Evolutionary conservation across 2,797 vertebrate genomes (phyloP).

Genomic region (Hippocampus kuda): DNA sequence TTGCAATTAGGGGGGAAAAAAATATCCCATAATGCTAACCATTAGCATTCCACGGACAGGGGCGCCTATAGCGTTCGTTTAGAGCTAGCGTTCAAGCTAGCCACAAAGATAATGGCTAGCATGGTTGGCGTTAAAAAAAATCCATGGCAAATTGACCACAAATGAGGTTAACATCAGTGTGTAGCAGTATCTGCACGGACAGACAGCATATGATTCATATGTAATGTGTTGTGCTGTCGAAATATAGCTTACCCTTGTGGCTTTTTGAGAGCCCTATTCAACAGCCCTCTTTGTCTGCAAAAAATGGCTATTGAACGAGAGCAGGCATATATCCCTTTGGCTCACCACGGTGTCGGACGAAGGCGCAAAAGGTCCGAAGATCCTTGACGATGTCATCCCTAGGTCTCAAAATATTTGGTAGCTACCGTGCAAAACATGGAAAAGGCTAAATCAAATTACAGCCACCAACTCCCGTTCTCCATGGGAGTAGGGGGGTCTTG

Average conservation of each 20-base stretch:
- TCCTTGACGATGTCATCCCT: slow-evolving; percentile 58
- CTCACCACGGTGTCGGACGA: slow-evolving; percentile 53
- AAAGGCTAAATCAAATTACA: slow-evolving; percentile 22
- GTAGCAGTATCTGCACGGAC: neutral
- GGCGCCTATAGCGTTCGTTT: slow-evolving; percentile 7
- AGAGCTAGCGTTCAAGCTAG: slow-evolving; percentile 27
- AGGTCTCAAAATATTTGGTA: slow-evolving; percentile 18
- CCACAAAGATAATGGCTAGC: slow-evolving; percentile 35
- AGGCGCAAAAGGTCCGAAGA: slow-evolving; percentile 37
- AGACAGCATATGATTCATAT: neutral
- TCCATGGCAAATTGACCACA: slow-evolving; percentile 20
- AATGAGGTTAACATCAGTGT: slow-evolving; percentile 3
- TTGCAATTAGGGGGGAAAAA: slow-evolving; percentile 7
- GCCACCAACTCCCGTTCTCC: slow-evolving; percentile 38
- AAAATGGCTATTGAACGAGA: slow-evolving; percentile 70
- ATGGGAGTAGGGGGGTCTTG: slow-evolving; percentile 45
- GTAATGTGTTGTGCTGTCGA: slow-evolving; percentile 8
- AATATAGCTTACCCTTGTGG: slow-evolving; percentile 55
- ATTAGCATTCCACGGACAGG: slow-evolving; percentile 36
- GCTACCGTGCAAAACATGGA: slow-evolving; percentile 19
- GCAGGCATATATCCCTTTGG: slow-evolving; percentile 63
- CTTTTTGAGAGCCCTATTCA: slow-evolving; percentile 54
- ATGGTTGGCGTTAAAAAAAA: slow-evolving; percentile 50
- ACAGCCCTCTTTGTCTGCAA: slow-evolving; percentile 74
- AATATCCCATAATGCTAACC: slow-evolving; percentile 47